A percentile compares a stretch with the other conserved stretches of the same genome.
These are phyloP conservation scores for Prietella phreatophila DNA, from an alignment of 2,113 vertebrate species.

Conservation along the genomic window DNA sequence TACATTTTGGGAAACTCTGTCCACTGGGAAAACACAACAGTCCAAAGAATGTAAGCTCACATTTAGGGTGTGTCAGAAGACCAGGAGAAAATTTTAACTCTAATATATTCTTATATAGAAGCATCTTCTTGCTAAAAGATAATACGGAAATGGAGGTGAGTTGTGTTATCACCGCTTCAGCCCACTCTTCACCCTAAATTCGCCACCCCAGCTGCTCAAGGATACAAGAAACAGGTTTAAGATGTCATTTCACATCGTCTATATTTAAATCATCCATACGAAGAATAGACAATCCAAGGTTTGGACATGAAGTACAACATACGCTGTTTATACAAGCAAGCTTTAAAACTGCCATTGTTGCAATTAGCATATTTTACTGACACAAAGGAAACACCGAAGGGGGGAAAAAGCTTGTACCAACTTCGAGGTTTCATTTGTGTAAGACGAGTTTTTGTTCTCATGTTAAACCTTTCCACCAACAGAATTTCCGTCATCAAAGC, in stretches of 20 bases:
- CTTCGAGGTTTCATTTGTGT: neutral
- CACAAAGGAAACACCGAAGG: neutral
- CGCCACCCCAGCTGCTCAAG: neutral
- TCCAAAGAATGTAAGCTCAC: neutral
- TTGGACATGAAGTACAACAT: neutral
- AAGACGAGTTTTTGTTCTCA: neutral
- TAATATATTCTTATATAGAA: neutral
- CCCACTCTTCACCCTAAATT: neutral
- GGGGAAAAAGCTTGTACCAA: neutral
- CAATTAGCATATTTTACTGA: constrained; percentile 2
- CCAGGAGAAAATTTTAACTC: neutral
- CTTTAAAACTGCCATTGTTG: neutral
- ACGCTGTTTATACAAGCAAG: neutral
- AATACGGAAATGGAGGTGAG: neutral
- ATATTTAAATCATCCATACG: neutral
- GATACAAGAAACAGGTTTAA: neutral
- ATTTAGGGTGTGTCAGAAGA: neutral
- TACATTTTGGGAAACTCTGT: neutral
- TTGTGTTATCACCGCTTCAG: neutral
- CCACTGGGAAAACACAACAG: neutral
- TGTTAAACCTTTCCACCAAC: constrained; percentile 16
- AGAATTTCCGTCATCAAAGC: neutral
- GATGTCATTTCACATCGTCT: neutral
- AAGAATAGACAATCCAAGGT: neutral
- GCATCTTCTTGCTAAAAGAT: neutral